These are phyloP conservation scores for Forbesichthys papilliferus DNA, from an alignment of 2,113 vertebrate genomes.

Conservation along the genomic window DNA sequence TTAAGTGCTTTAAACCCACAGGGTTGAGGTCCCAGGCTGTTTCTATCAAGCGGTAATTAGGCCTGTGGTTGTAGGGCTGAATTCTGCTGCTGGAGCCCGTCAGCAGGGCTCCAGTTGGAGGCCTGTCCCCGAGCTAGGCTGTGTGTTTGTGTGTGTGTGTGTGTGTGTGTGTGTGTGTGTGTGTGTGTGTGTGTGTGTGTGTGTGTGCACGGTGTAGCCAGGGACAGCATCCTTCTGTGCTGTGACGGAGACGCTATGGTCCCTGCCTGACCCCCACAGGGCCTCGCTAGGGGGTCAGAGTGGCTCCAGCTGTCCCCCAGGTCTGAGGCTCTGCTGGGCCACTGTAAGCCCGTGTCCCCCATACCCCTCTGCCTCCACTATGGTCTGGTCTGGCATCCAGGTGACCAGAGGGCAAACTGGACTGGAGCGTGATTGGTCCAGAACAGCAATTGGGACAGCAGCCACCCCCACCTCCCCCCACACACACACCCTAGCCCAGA, in stretches of 20 bases:
- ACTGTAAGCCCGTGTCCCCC: slow-evolving; percentile 67
- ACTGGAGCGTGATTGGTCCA: slow-evolving; percentile 47
- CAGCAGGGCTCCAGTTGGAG: too few relatives aligned
- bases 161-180: neutral
- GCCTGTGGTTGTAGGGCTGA: slow-evolving; percentile 1
- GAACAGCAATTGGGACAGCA: slow-evolving; percentile 49
- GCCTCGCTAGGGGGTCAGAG: slow-evolving; percentile 56
- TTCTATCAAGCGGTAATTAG: too few relatives aligned
- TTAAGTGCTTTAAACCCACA: slow-evolving; percentile 1
- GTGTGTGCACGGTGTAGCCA: neutral
- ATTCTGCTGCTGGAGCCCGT: slow-evolving; percentile 2
- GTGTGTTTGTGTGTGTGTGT: too few relatives aligned
- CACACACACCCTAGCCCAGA: slow-evolving; percentile 36
- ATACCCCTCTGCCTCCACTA: too few relatives aligned
- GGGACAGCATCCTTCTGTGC: slow-evolving; percentile 50
- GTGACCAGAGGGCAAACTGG: slow-evolving; percentile 63
- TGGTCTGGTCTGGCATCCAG: slow-evolving; percentile 50
- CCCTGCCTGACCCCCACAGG: slow-evolving; percentile 42
- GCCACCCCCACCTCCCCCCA: too few relatives aligned
- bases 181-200: neutral
- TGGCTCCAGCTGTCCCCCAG: slow-evolving; percentile 70
- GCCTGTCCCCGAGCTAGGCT: too few relatives aligned
- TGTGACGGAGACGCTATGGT: slow-evolving; percentile 16
- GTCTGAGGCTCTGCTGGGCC: slow-evolving; percentile 56
- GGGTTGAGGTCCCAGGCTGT: neutral